These are phyloP conservation scores for Hydrochoerus hydrochaeris DNA, from an alignment of 2,113 vertebrate species.

Conservation along the genomic window DNA sequence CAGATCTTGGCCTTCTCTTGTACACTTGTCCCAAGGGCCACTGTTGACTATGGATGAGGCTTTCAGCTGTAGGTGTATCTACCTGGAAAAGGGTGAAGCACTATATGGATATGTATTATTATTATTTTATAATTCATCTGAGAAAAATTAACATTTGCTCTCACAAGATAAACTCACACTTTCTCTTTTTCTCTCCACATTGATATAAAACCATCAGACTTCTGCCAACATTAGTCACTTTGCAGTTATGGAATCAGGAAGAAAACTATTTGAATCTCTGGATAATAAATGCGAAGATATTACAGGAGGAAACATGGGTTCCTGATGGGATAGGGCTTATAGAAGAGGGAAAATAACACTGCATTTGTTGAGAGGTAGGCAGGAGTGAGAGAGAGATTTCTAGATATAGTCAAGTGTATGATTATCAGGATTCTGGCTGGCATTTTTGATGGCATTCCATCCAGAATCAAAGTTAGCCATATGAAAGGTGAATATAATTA, in stretches of 20 bases:
- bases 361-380: background rate
- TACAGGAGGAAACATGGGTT: background rate
- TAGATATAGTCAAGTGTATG: background rate
- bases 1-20: background rate
- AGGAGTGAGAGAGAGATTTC: background rate
- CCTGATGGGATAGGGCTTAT: background rate
- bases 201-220: background rate
- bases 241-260: background rate
- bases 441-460: background rate
- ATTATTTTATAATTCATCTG: background rate
- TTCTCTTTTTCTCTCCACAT: background rate
- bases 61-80: background rate
- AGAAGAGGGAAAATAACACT: background rate
- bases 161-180: background rate
- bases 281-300: background rate
- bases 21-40: background rate
- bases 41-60: background rate
- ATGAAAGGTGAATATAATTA: constrained; percentile 24
- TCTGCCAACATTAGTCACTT: background rate
- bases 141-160: background rate
- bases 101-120: background rate
- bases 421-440: background rate
- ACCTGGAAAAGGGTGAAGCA: background rate
- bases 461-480: constrained; percentile 33
- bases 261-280: background rate